Evolutionary conservation across 2,113 vertebrate species (phyloP).

Genomic region (Alligator mississippiensis): DNA sequence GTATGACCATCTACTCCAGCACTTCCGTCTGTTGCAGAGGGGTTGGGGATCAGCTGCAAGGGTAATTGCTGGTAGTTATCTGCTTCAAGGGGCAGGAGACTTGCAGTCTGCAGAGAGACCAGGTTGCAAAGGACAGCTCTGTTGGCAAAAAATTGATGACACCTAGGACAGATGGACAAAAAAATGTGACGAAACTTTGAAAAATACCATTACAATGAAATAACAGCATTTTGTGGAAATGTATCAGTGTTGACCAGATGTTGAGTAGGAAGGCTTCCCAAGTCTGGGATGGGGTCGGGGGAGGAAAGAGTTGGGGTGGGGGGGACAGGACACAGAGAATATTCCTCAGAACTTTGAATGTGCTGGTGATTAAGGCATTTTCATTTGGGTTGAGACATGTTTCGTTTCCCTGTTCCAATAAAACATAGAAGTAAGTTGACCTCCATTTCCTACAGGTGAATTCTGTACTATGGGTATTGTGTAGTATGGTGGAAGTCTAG

Average conservation of each 20-base stretch:
- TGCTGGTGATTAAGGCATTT: neutral
- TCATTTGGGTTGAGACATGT: neutral
- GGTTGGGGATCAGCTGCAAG: too few species aligned
- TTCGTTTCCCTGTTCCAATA: neutral
- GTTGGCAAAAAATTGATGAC: too few species aligned
- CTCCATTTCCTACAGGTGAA: neutral
- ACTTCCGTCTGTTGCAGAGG: too few species aligned
- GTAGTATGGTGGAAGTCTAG: too few species aligned
- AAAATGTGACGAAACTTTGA: neutral
- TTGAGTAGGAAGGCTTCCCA: neutral
- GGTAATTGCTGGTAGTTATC: too few species aligned
- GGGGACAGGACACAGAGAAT: neutral
- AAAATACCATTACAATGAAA: neutral
- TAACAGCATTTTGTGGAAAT: neutral
- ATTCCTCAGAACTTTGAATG: neutral
- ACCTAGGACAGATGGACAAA: neutral
- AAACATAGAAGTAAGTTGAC: neutral
- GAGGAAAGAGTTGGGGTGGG: neutral
- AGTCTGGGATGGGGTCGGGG: fast-evolving
- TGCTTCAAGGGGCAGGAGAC: too few species aligned
- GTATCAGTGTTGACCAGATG: neutral
- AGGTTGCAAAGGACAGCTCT: too few species aligned
- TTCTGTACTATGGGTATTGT: too few species aligned
- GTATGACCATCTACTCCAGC: too few species aligned
- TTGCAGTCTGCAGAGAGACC: too few species aligned